A percentile compares a stretch with the other conserved stretches of the same genome.
These are phyloP conservation scores for Drosophila mimica DNA, from an alignment of 2,888 invertebrate species.

Conservation along the genomic window DNA sequence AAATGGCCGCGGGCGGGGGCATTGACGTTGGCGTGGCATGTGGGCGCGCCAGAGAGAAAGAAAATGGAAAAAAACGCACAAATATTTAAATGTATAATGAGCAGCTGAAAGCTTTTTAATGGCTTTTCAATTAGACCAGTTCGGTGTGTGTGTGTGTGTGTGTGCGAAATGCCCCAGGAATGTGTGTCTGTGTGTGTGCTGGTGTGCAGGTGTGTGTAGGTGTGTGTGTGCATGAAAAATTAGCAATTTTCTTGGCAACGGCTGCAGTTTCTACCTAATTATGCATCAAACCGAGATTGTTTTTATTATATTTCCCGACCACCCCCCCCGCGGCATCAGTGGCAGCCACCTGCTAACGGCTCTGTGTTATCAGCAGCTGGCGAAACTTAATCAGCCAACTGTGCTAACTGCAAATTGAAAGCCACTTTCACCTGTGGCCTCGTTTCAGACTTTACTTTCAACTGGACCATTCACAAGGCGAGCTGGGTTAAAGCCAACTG, in stretches of 20 bases:
- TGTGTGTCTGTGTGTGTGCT: slow-evolving; percentile 1
- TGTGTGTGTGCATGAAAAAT: slow-evolving; percentile 35
- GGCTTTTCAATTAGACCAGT: slow-evolving; percentile 80
- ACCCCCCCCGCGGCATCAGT: background rate
- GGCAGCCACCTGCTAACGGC: slow-evolving; percentile 1
- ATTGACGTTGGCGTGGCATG: background rate
- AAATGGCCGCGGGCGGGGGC: slow-evolving; percentile 11
- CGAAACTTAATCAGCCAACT: slow-evolving; percentile 12
- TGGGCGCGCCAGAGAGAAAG: slow-evolving; percentile 46
- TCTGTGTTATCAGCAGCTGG: slow-evolving; percentile 17
- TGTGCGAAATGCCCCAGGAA: background rate
- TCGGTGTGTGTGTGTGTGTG: slow-evolving; percentile 19
- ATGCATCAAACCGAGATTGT: slow-evolving; percentile 54
- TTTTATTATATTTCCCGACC: slow-evolving; percentile 28
- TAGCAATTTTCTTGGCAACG: slow-evolving; percentile 36
- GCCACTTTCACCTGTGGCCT: background rate
- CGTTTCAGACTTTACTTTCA: background rate
- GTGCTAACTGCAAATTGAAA: slow-evolving; percentile 35
- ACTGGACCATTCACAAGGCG: background rate
- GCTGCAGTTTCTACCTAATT: slow-evolving; percentile 58
- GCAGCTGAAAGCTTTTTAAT: slow-evolving; percentile 80
- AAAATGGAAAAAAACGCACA: slow-evolving; percentile 70
- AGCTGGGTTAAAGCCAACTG: background rate
- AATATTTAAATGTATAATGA: slow-evolving; percentile 82
- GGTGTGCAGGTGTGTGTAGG: slow-evolving; percentile 8